Base-by-base conservation (phyloP, 2,797 vertebrate genomes). In the Pachyuromys duprasi region DNA sequence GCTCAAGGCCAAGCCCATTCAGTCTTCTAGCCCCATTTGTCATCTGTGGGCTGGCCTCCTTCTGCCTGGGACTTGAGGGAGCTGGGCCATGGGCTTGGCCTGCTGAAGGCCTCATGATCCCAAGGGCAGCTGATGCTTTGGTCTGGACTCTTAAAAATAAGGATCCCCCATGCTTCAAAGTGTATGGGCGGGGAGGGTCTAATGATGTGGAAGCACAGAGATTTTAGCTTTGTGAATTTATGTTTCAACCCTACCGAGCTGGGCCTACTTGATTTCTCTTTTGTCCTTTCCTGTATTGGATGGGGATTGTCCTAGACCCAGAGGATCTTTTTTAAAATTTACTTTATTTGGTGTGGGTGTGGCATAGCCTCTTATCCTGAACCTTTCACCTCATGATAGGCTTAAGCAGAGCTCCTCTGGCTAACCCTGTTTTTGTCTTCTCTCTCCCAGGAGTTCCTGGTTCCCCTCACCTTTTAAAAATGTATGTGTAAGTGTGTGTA, bases 81-180 rank as follows among this genome's bases (percentile, higher is more conserved):
- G 65, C 96, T 22, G 20, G 1, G 69, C 75, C 83, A 26, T 53
- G 86, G 45, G 14, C 49, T 90, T 39, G 45, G 84, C 95, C 95
- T 86, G 9, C 78, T 17, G 69, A 83, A 33, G 65, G 79, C 75
- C 26, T 0, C 11, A 1, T 1, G 33, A 96, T 90, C 92, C 90
- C 87, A 90, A 70, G 89, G 75, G 94, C 62, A 63, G 72, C 81
- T n/a, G 26, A n/a, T 62, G 74, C 90, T 96, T 95, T 97, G 86
- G 92, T 96, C 97, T 97, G 53, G 42, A 89, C 75, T 95, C 92
- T 92, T 1, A 55, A 55, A 96, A 96, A 96, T 95, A 94, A 96
- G 24, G 90, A 91, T 90, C 78, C 79, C 69, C 39, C 70, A 60
- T 36, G 69, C 81, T 95, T 97, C 92, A 96, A 93, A 93, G n/a